phyloP scores from a whole-genome alignment of 2,113 vertebrate genomes.

The Danionella cerebrum region DNA sequence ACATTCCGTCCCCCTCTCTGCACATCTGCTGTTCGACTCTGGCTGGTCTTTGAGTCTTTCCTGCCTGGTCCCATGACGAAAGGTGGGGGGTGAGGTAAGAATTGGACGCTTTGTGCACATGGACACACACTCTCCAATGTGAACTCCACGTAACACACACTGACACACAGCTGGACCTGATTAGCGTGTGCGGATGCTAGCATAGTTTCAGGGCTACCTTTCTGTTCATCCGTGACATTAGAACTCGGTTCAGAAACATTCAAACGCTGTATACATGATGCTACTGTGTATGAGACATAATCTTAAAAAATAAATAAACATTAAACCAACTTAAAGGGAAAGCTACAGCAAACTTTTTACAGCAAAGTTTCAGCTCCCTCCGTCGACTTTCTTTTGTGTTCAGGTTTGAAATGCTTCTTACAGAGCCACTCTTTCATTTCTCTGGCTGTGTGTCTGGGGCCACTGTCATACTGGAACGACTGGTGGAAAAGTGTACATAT shows the following conservation, averaged over 20 bases:
- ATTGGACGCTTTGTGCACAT: slow-evolving; percentile 54
- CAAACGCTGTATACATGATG: no score
- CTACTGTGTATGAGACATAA: background rate
- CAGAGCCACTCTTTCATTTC: no score
- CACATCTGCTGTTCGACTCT: slow-evolving; percentile 50
- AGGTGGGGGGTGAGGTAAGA: slow-evolving; percentile 59
- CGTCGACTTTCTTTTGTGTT: no score
- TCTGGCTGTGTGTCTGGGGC: no score
- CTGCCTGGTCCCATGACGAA: slow-evolving; percentile 41
- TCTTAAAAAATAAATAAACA: background rate
- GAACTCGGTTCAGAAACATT: background rate
- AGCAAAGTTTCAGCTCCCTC: no score
- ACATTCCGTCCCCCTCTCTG: slow-evolving; percentile 10
- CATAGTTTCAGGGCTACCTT: background rate
- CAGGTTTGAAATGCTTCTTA: no score
- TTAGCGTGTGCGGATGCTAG: slow-evolving; percentile 38
- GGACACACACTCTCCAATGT: slow-evolving; percentile 55
- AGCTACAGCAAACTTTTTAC: no score
- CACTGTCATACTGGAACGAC: no score
- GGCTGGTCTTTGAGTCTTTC: slow-evolving; percentile 50
- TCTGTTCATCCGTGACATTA: slow-evolving; percentile 13
- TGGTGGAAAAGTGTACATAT: no score
- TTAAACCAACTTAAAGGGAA: no score
- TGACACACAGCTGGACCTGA: slow-evolving; percentile 62
- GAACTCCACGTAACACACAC: slow-evolving; percentile 55